phyloP scores from a whole-genome alignment of 35 echinoderm and acorn worm genomes.

The Amphiura filiformis region DNA sequence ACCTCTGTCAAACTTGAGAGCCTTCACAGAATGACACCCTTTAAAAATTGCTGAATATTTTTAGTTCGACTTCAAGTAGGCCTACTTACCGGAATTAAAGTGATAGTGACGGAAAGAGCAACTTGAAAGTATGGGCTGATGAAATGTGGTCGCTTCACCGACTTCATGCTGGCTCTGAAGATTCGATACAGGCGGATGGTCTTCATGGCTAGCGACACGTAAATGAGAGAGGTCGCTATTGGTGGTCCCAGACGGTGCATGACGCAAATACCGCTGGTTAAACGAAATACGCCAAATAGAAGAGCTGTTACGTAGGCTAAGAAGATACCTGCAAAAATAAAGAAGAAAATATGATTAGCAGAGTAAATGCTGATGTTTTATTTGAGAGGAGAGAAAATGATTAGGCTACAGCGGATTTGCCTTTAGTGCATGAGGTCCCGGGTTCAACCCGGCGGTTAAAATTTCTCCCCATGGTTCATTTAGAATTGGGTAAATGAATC shows the following conservation, averaged over 20 bases:
- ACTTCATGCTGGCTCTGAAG: constrained; percentile 65
- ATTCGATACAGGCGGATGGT: constrained; percentile 88
- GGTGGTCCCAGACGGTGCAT: constrained; percentile 58
- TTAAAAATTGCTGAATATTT: too few relatives aligned
- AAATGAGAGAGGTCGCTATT: constrained; percentile 68
- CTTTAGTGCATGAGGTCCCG: too few relatives aligned
- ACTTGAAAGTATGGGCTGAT: constrained; percentile 85
- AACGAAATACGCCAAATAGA: constrained; percentile 37
- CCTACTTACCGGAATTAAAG: constrained; percentile 74
- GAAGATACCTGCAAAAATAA: constrained; percentile 31
- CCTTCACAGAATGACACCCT: too few relatives aligned
- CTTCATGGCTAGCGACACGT: constrained; percentile 73
- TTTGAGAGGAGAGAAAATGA: too few relatives aligned
- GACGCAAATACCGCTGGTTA: constrained; percentile 35
- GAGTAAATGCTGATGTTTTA: too few relatives aligned
- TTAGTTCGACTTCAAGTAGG: too few relatives aligned
- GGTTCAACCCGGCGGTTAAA: too few relatives aligned
- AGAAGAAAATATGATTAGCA: too few relatives aligned
- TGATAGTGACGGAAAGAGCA: constrained; percentile 47
- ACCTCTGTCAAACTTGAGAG: too few relatives aligned
- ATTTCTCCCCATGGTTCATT: too few relatives aligned
- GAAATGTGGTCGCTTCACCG: constrained; percentile 72
- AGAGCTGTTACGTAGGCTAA: constrained; percentile 64
- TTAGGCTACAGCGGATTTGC: too few relatives aligned
- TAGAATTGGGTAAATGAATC: too few relatives aligned